Base-by-base conservation (phyloP, 1,140 invertebrate genomes). In the Meteorus sp. region DNA sequence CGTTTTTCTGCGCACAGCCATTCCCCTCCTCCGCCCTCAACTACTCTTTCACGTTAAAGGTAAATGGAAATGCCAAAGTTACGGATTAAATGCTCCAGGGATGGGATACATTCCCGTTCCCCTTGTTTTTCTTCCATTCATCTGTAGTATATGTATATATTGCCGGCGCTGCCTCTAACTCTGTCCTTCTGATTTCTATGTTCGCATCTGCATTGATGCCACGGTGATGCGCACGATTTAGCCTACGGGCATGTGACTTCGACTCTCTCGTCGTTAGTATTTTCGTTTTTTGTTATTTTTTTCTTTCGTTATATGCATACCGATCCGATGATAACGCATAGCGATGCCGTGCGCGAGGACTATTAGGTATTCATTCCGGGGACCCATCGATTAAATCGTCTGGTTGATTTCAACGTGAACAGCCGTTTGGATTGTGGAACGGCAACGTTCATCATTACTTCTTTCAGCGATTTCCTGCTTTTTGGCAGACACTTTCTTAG, bases 51-150 rank as follows among this genome's bases (percentile, higher is more conserved):
- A 67, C 64, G n/a, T n/a, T 65, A 56, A 56, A 63, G 63, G 43
- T 22, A 23, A 23, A 60, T 54, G 53, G 62, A 60, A 64, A 65
- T 65, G 56, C 62, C 66, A 65, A 72, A 72, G 69, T 72, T 70
- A 64, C 69, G 69, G 70, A 72, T 72, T 72, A 72, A 72, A 72
- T 65, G 54, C 51, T 43, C 27, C 13, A 29, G 23, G 31, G 45
- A 20, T 33, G 33, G 17, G 22, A 41, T 29, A n/a, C n/a, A 9
- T 17, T 9, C 35, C 15, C 29, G 6, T 20, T 5, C 51, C 22
- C 13, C 22, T 22, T 51, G n/a, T 8, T 4, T 11, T 22, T 23
- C n/a, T 35, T 35, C 27, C 9, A 23, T 48, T 43, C n/a, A n/a
- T n/a, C n/a, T n/a, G n/a, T n/a, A n/a, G n/a, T n/a, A n/a, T n/a